Evolutionary conservation across 2,888 invertebrate genomes (phyloP), one percentile per base, ranked within the genome.

Genomic region (Catotricha subobsoleta): DNA sequence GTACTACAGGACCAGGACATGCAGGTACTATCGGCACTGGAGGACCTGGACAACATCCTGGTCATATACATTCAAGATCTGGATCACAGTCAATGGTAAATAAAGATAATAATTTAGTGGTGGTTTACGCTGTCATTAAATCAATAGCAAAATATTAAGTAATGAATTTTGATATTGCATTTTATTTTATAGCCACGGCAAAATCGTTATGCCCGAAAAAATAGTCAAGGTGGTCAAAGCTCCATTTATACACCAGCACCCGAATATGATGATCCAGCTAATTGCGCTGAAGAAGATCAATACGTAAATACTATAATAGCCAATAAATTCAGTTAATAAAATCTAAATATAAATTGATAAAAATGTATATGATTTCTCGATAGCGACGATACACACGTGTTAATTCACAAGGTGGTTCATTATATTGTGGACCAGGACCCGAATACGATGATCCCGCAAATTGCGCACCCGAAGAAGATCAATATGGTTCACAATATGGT

Each of bases 361-460:
- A n/a, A n/a, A n/a, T n/a, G n/a, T 25, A 25, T 25, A 25, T 8
- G 15, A 15, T 30, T n/a, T 30, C 12, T 30, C n/a, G 8, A 13
- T 43, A 65, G 65, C 72, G 74, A 46, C 78, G 82, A 52, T 81
- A 81, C 57, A 80, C 80, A 30, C 76, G 80, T 47, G 73, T 73
- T 34, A 70, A 70, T 46, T 71, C 69, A 28, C 70, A 70, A 51
- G 69, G 69, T 43, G 71, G 71, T 37, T 75, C 75, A 48, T 67
- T 75, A 60, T 74, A 74, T 57, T 66, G 48, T 33, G 62, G 62
- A 5, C 71, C 72, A 48, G 76, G 81, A 47, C 87, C 88, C 43
- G 88, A 88, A 67, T 88, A 88, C 62, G 90, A 90, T 59, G 88
- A 90, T 62, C 90, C 90, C 28, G 88, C 90, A 7, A 87, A 88